phyloP scores from a whole-genome alignment of 1,140 invertebrate genomes.

The Arion vulgaris region DNA sequence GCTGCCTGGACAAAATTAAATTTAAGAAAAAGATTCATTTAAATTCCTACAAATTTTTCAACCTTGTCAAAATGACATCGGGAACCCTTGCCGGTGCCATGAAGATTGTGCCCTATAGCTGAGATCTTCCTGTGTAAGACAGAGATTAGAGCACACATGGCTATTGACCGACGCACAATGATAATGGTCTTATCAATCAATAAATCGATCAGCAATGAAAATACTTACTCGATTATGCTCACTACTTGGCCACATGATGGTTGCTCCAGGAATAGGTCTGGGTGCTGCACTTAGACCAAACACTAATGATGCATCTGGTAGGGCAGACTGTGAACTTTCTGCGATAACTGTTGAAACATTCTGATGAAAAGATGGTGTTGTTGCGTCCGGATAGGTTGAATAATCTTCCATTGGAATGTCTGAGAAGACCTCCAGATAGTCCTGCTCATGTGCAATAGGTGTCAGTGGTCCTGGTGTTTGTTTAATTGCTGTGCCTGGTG shows the following conservation, averaged over 20 bases:
- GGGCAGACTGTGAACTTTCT: background rate
- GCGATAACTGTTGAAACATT: background rate
- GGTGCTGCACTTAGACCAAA: background rate
- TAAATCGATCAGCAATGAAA: no score
- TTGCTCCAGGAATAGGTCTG: slow-evolving; percentile 15
- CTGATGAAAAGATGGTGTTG: background rate
- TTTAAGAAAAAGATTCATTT: no score
- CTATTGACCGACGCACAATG: no score
- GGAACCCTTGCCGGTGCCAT: no score
- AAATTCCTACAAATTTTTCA: no score
- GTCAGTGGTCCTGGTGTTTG: slow-evolving; percentile 26
- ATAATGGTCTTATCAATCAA: no score
- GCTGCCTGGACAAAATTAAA: no score
- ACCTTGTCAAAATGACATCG: no score
- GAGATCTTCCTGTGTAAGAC: no score
- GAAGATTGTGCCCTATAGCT: no score
- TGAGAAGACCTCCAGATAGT: slow-evolving; percentile 4
- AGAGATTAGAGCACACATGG: no score
- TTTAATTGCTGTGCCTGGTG: slow-evolving; percentile 1
- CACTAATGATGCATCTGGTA: slow-evolving; percentile 17
- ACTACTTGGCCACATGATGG: background rate
- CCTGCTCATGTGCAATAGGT: slow-evolving; percentile 21
- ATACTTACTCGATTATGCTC: background rate
- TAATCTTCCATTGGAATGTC: background rate
- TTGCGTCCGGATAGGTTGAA: background rate